Conservation (phyloP, 2,797 vertebrate genomes). For the Arctocebus calabarensis region DNA sequence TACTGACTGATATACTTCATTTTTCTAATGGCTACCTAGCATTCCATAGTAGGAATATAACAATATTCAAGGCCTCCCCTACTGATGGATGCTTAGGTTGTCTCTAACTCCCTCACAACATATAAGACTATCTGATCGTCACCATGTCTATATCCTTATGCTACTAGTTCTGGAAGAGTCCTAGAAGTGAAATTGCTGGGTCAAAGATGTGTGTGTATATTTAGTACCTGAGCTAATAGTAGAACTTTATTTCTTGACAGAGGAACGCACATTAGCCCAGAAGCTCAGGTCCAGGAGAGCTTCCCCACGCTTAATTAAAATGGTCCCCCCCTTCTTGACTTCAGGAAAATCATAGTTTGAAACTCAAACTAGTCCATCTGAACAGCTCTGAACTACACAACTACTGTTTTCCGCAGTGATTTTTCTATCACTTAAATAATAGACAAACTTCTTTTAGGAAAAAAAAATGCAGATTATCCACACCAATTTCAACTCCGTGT, state of each 20-base stretch:
- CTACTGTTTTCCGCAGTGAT: not conserved
- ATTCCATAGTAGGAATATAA: not conserved
- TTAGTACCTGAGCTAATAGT: not conserved
- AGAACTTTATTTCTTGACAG: not conserved
- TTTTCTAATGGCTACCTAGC: slow-evolving; percentile 6
- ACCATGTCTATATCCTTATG: not conserved
- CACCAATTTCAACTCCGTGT: not conserved
- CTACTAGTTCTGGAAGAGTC: slow-evolving; percentile 32
- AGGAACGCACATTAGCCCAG: not conserved
- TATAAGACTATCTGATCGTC: not conserved
- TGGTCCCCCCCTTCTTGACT: not conserved
- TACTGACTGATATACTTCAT: not conserved
- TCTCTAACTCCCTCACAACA: not conserved
- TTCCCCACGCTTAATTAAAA: slow-evolving; percentile 28
- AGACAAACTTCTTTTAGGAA: not conserved
- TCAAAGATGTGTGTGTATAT: not conserved
- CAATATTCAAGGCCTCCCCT: not conserved
- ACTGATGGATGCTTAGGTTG: not conserved
- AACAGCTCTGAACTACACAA: not conserved
- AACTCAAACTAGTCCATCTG: not conserved
- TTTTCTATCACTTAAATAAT: slow-evolving; percentile 49
- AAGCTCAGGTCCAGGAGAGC: not conserved
- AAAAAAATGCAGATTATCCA: not conserved
- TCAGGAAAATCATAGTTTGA: not conserved
- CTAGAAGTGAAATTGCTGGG: not conserved